Percentiles rank a stretch among this genome's conserved stretches.
Evolutionary conservation across 2,888 invertebrate species (phyloP).

Genomic region (Coelinius sp.): DNA sequence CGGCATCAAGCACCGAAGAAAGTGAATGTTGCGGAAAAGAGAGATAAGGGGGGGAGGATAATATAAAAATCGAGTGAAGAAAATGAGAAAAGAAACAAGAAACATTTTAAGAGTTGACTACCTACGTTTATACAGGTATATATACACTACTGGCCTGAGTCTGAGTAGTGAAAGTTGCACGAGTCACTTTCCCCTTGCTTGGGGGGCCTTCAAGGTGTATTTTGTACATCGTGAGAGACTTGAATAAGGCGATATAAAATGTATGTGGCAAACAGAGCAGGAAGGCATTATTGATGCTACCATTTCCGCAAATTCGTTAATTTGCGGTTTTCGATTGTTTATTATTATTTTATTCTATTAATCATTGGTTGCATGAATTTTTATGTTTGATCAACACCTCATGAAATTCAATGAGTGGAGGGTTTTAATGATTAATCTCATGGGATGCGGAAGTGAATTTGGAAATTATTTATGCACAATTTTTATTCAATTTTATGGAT

Average conservation of each 20-base stretch:
- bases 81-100: slow-evolving; percentile 1
- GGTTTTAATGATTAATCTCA: neutral
- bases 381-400: neutral
- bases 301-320: slow-evolving; percentile 39
- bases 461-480: neutral
- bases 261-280: slow-evolving; percentile 29
- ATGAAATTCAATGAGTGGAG: neutral
- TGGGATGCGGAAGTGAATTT: neutral
- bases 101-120: slow-evolving; percentile 1
- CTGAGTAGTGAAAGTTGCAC: slow-evolving; percentile 68
- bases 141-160: slow-evolving; percentile 28
- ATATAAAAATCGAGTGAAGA: slow-evolving; percentile 15
- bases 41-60: slow-evolving; percentile 3
- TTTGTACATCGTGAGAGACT: slow-evolving; percentile 36
- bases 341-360: neutral
- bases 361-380: neutral
- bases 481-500: neutral
- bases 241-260: slow-evolving; percentile 34
- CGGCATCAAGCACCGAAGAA: neutral
- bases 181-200: slow-evolving; percentile 67
- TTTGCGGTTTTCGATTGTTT: neutral
- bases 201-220: slow-evolving; percentile 52
- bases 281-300: slow-evolving; percentile 36
- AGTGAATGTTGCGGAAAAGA: slow-evolving; percentile 3
- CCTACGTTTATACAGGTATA: slow-evolving; percentile 17